phyloP scores from a whole-genome alignment of 2,888 invertebrate genomes.

The Lasius fuliginosus region DNA sequence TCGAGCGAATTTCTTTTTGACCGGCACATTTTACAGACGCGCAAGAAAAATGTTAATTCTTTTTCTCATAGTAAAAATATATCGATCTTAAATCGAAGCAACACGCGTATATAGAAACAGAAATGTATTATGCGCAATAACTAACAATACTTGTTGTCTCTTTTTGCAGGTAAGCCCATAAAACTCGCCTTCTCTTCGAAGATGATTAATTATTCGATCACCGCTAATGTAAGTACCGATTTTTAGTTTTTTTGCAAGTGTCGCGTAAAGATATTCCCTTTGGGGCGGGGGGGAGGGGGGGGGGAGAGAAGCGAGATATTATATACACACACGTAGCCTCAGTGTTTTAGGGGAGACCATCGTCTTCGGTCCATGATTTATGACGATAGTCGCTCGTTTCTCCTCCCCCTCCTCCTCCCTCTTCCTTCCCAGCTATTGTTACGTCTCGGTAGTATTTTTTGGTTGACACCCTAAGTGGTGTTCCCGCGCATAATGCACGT shows the following conservation, averaged over 20 bases:
- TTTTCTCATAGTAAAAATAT: neutral
- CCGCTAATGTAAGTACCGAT: constrained; percentile 41
- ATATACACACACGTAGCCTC: constrained; percentile 1
- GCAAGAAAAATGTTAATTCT: neutral
- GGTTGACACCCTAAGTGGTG: constrained; percentile 46
- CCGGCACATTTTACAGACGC: neutral
- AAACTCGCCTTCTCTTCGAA: constrained; percentile 3
- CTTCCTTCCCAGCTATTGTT: constrained; percentile 58
- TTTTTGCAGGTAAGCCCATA: constrained; percentile 44
- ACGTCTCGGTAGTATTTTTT: constrained; percentile 45
- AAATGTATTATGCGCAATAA: constrained; percentile 11
- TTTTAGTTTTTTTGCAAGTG: constrained; percentile 9
- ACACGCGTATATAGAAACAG: neutral
- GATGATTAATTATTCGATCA: constrained; percentile 46
- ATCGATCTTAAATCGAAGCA: neutral
- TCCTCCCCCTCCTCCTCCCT: neutral
- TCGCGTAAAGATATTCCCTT: constrained; percentile 5
- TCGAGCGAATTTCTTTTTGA: neutral
- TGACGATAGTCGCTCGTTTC: constrained; percentile 65
- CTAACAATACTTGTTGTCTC: constrained; percentile 23
- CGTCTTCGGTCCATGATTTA: constrained; percentile 67
- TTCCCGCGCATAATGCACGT: constrained; percentile 50
- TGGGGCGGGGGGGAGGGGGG: neutral
- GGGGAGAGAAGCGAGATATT: neutral
- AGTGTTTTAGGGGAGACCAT: constrained; percentile 27